Conservation (phyloP, 1,140 invertebrate species). For the Charaxes varanes region DNA sequence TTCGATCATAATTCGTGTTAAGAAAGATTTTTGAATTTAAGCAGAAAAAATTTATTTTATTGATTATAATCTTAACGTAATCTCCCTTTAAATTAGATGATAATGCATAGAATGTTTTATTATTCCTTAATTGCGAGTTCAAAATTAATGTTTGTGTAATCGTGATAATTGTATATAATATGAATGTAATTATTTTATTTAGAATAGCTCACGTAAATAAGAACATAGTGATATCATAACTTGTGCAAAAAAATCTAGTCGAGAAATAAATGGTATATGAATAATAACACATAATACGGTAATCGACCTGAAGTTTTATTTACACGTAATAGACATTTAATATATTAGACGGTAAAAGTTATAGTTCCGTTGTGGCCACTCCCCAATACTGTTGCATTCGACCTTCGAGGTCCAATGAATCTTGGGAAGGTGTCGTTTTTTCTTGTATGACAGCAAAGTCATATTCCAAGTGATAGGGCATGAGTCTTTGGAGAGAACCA, state of each 20-base stretch:
- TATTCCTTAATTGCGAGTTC: constrained; percentile 5
- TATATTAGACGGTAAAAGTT: constrained; percentile 31
- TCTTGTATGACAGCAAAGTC: constrained; percentile 89
- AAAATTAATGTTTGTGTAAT: constrained; percentile 18
- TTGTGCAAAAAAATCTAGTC: constrained; percentile 71
- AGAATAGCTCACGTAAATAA: constrained; percentile 31
- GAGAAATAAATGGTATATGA: constrained; percentile 64
- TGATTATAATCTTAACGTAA: too few species aligned
- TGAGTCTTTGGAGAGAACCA: constrained; percentile 85
- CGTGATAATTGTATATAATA: constrained; percentile 50
- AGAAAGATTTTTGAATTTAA: too few species aligned
- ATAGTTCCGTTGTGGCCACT: constrained; percentile 87
- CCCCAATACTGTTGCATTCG: constrained; percentile 92
- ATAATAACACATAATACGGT: constrained; percentile 51
- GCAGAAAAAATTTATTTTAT: too few species aligned
- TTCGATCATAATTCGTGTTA: too few species aligned
- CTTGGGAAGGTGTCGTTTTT: constrained; percentile 75
- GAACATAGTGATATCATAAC: constrained; percentile 50
- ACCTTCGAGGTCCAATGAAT: constrained; percentile 84
- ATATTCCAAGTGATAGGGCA: constrained; percentile 90
- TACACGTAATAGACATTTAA: constrained; percentile 35
- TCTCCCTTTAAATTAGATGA: too few species aligned
- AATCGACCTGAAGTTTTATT: constrained; percentile 56
- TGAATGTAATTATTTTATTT: constrained; percentile 33
- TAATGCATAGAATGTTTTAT: constrained; percentile 10